Conservation (phyloP, 2,888 invertebrate species). For the Teleiodes luculella region DNA sequence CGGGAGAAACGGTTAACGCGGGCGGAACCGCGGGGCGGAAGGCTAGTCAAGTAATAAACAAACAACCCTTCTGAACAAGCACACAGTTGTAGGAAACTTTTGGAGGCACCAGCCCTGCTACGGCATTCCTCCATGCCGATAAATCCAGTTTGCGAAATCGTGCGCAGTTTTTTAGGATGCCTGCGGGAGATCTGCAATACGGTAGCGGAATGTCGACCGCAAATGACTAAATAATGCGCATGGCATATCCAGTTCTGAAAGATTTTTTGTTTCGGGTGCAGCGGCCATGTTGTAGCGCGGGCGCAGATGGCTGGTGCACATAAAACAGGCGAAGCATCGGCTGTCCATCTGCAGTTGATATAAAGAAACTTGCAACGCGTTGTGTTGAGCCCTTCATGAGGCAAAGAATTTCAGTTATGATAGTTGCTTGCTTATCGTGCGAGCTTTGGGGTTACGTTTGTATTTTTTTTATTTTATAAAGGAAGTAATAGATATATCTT, state of each 20-base stretch:
- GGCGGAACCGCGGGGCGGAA: too few species aligned
- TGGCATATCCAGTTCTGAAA: constrained; percentile 16
- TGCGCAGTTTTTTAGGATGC: constrained; percentile 29
- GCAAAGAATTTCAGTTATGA: too few species aligned
- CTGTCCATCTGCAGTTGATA: not conserved
- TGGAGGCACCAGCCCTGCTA: constrained; percentile 10
- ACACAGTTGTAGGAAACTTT: too few species aligned
- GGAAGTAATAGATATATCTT: too few species aligned
- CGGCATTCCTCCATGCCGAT: constrained; percentile 21
- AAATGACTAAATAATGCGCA: constrained; percentile 46
- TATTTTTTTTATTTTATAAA: too few species aligned
- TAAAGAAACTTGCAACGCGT: not conserved
- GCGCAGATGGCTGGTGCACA: not conserved
- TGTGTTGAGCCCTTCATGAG: too few species aligned
- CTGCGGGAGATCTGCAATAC: constrained; percentile 22
- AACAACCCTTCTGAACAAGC: too few species aligned
- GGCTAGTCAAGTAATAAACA: too few species aligned
- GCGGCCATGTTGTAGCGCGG: not conserved
- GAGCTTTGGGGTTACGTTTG: too few species aligned
- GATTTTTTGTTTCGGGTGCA: constrained; percentile 1
- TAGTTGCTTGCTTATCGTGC: too few species aligned
- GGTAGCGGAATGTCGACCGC: constrained; percentile 31
- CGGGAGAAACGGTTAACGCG: too few species aligned
- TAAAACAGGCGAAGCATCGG: not conserved
- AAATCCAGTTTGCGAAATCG: constrained; percentile 41